Evolutionary conservation across 2,113 vertebrate genomes (phyloP).

Genomic region (Telmatochromis sp.): DNA sequence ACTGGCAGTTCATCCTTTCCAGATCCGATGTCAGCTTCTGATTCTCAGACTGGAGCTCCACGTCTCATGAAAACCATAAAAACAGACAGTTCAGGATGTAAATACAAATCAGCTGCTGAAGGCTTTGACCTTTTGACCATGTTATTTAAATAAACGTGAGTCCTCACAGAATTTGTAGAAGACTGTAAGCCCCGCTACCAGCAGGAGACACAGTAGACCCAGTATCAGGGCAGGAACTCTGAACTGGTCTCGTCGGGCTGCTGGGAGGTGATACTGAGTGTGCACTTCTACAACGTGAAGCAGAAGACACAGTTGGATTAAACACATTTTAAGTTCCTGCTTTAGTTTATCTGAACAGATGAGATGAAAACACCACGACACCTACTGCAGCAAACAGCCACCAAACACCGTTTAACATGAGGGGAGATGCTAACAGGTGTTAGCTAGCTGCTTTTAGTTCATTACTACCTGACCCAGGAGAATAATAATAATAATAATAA

Average conservation of each 20-base stretch:
- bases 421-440: neutral
- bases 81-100: neutral
- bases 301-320: neutral
- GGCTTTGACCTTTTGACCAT: neutral
- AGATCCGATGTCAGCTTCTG: accelerated
- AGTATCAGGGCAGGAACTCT: neutral
- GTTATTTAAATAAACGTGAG: neutral
- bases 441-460: neutral
- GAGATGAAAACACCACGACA: neutral
- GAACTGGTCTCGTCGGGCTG: neutral
- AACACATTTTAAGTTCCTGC: neutral
- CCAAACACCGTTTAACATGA: neutral
- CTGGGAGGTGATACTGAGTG: neutral
- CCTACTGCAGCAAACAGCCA: neutral
- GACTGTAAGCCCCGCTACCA: neutral
- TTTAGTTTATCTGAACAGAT: neutral
- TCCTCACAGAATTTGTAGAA: neutral
- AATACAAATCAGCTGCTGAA: neutral
- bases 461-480: accelerated
- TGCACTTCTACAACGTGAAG: neutral
- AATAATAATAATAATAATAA: too few species aligned
- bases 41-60: accelerated
- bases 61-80: neutral
- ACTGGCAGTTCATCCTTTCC: accelerated
- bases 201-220: neutral